Percentiles rank a stretch among this genome's conserved stretches.
Conservation (phyloP, 2,888 invertebrate genomes). For the Tachina fera region DNA sequence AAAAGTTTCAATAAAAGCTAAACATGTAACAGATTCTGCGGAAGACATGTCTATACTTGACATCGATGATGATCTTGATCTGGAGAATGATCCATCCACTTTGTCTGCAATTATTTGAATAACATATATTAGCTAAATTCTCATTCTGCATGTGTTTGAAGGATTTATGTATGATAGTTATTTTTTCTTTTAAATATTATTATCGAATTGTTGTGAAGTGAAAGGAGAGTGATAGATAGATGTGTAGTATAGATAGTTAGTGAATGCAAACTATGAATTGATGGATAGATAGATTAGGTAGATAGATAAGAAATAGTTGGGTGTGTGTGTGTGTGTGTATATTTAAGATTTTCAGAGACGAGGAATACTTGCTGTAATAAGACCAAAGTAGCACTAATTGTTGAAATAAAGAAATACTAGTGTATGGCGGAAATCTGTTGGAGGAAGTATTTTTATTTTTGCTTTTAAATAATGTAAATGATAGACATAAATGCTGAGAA, state of each 20-base stretch:
- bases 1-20: conserved; percentile 97
- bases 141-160: background rate
- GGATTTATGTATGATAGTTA: conserved; percentile 22
- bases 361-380: conserved; percentile 19
- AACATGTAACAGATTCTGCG: conserved; percentile 97
- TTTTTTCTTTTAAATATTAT: conserved; percentile 5
- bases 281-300: conserved; percentile 3
- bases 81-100: conserved; percentile 97
- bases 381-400: conserved; percentile 15
- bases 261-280: conserved; percentile 11
- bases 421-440: conserved; percentile 18
- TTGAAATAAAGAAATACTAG: conserved; percentile 14
- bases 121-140: conserved; percentile 26
- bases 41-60: conserved; percentile 98
- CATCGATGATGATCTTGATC: conserved; percentile 98
- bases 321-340: conserved; percentile 9
- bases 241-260: conserved; percentile 21
- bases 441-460: conserved; percentile 4
- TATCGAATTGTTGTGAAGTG: conserved; percentile 50
- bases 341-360: conserved; percentile 25
- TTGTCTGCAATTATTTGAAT: conserved; percentile 90
- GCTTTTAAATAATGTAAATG: conserved; percentile 37
- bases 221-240: conserved; percentile 25
- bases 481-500: conserved; percentile 23
- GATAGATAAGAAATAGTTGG: background rate